Evolutionary conservation across 2,113 vertebrate species (phyloP), one percentile per base, ranked within the genome.

Genomic region (Corythaeola cristata): DNA sequence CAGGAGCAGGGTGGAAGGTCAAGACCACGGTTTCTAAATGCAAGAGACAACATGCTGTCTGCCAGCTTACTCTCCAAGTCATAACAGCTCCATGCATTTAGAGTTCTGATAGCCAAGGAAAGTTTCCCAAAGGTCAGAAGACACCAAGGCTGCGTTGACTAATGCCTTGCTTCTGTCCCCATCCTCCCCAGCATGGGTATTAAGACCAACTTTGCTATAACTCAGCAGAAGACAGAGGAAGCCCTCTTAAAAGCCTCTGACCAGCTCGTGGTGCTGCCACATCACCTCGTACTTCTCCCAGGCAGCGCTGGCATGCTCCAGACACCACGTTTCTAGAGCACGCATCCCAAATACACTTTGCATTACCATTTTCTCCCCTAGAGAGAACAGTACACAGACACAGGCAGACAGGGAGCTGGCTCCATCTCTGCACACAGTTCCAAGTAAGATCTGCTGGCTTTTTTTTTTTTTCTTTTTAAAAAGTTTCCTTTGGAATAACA

Each of bases 1-100:
- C 35, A 75, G 55, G 32, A 78, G 86, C 44, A 32, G 24, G 35
- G 26, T 24, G 44, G 76, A 81, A 86, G 66, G 76, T 64, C 52
- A 87, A 88, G 64, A 50, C 9, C 19, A 53, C 0, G 0, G n/a
- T 41, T 68, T 53, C 59, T 69, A 74, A n/a, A 50, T 0, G 35
- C 44, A 44, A 26, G 84, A 56, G 23, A 22, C 3, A 47, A 28
- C 30, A n/a, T 14, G 1, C 6, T 18, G 66, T 23, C 33, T 83
- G 85, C 85, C 90, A 74, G 58, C 55, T 71, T 27, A 17, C 50
- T 30, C 82, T 66, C 59, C 49, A 15, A 41, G 53, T 7, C 79
- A 63, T 22, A 41, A 12, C 78, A 20, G 59, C 50, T 59, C 59
- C 50, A 5, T 15, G 37, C 39, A 0, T 12, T 23, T 4, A 7